Conservation (phyloP, 2,888 invertebrate genomes). For the Tenthredo distinguenda region DNA sequence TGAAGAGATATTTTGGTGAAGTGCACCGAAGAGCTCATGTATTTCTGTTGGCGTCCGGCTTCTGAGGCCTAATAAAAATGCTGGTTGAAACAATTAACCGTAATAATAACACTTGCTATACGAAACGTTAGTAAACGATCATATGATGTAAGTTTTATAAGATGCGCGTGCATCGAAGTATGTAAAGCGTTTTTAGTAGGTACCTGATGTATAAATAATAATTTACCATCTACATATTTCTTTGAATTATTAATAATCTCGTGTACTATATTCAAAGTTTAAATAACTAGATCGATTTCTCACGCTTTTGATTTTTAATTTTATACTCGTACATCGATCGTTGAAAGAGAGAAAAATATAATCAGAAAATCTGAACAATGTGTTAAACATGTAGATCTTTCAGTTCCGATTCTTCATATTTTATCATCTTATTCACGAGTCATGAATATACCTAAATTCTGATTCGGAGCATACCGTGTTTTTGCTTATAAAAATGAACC, state of each 20-base stretch:
- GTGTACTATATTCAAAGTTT: not conserved
- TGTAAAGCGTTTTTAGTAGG: not conserved
- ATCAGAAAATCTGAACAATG: not conserved
- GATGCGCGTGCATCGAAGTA: not conserved
- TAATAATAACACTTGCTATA: conserved; percentile 38
- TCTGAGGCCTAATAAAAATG: conserved; percentile 44
- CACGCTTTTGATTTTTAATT: not conserved
- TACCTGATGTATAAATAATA: not conserved
- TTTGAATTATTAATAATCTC: not conserved
- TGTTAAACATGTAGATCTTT: not conserved
- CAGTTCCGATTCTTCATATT: not conserved
- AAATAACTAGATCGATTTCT: not conserved
- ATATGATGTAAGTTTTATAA: conserved; percentile 8
- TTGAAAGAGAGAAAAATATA: not conserved
- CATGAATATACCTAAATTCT: conserved; percentile 26
- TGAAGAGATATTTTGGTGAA: not conserved
- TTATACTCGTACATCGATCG: no score
- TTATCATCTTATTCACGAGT: conserved; percentile 18
- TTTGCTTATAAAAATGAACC: conserved; percentile 50
- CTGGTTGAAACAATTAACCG: conserved; percentile 50
- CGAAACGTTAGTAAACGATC: conserved; percentile 30
- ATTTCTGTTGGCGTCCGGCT: conserved; percentile 18
- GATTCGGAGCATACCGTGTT: conserved; percentile 36
- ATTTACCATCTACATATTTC: not conserved
- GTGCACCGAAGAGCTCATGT: conserved; percentile 12